Percentiles rank a stretch among this genome's conserved stretches.
phyloP scores from a whole-genome alignment of 2,888 invertebrate genomes.

The Papilio demoleus region DNA sequence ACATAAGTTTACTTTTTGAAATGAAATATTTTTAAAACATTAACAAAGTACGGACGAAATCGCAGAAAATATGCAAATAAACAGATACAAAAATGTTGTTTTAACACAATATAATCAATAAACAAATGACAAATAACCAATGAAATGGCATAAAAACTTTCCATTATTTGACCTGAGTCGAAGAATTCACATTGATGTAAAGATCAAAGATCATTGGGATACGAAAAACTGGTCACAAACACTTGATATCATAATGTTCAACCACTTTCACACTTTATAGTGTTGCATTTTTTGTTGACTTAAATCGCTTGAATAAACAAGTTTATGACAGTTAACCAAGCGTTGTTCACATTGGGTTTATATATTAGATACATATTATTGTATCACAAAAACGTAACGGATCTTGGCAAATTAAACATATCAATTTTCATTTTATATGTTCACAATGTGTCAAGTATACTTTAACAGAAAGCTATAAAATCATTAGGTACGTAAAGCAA shows the following conservation, averaged over 20 bases:
- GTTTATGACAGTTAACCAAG: slow-evolving; percentile 1
- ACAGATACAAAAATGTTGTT: neutral
- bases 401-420: too few species aligned
- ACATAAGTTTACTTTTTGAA: neutral
- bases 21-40: neutral
- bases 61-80: slow-evolving; percentile 16
- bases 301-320: neutral
- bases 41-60: neutral
- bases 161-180: slow-evolving; percentile 30
- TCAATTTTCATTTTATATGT: too few species aligned
- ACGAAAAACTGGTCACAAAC: slow-evolving; percentile 26
- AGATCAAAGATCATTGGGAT: slow-evolving; percentile 34
- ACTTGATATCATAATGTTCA: slow-evolving; percentile 22
- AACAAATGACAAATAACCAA: slow-evolving; percentile 8
- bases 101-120: slow-evolving; percentile 15
- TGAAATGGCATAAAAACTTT: slow-evolving; percentile 27
- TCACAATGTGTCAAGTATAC: too few species aligned
- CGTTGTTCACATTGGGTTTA: too few species aligned
- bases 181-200: slow-evolving; percentile 23
- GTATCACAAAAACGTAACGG: too few species aligned
- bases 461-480: too few species aligned
- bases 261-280: slow-evolving; percentile 38
- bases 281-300: slow-evolving; percentile 23
- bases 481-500: too few species aligned
- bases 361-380: too few species aligned